These are phyloP conservation scores for Physocephala rufipes DNA, from an alignment of 2,888 invertebrate species.

Conservation along the genomic window DNA sequence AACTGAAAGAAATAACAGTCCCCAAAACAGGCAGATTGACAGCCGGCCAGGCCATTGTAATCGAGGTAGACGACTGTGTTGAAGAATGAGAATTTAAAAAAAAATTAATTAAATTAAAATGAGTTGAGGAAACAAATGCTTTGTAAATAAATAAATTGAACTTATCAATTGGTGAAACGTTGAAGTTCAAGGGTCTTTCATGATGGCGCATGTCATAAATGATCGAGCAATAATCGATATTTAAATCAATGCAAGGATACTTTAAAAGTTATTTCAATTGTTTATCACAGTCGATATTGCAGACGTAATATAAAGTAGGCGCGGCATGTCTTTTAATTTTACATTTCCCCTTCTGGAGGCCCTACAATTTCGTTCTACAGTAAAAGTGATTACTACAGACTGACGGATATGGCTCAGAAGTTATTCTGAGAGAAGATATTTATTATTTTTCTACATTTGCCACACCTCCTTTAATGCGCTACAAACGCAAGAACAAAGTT, in stretches of 20 bases:
- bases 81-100: constrained; percentile 25
- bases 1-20: neutral
- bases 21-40: constrained; percentile 8
- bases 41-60: neutral
- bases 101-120: constrained; percentile 29
- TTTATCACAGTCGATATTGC: no score
- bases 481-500: no score
- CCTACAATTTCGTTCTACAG: no score
- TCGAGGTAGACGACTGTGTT: constrained; percentile 18
- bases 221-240: neutral
- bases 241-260: neutral
- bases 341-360: no score
- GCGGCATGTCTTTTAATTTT: no score
- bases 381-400: no score
- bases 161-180: neutral
- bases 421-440: no score
- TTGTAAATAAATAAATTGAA: neutral
- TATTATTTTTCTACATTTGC: no score
- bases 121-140: constrained; percentile 34
- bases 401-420: no score
- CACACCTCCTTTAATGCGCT: no score
- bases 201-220: neutral
- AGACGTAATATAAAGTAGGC: no score
- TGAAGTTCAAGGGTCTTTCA: constrained; percentile 28
- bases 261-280: no score